phyloP scores from a whole-genome alignment of 1,140 invertebrate genomes.

The Psix sp. region DNA sequence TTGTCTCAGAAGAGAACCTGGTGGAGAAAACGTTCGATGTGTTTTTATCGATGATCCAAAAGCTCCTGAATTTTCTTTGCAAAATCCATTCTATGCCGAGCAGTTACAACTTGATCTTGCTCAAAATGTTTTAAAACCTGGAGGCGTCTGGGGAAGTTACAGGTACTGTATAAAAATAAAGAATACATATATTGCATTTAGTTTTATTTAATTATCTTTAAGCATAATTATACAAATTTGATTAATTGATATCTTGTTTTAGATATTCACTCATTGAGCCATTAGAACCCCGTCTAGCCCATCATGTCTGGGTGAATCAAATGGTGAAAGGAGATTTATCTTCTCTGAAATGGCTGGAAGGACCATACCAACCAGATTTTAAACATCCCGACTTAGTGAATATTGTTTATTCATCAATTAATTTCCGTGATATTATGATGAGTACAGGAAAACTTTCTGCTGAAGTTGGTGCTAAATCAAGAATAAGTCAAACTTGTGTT shows the following conservation, averaged over 20 bases:
- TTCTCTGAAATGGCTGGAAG: slow-evolving; percentile 89
- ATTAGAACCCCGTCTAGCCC: slow-evolving; percentile 70
- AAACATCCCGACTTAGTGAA: slow-evolving; percentile 73
- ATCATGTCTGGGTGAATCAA: slow-evolving; percentile 88
- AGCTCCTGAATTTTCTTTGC: slow-evolving; percentile 81
- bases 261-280: slow-evolving; percentile 81
- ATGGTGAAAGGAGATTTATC: slow-evolving; percentile 89
- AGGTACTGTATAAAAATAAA: slow-evolving; percentile 30
- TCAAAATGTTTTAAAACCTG: slow-evolving; percentile 84
- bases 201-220: too few species aligned
- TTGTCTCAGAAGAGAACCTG: slow-evolving; percentile 83
- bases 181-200: too few species aligned
- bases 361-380: slow-evolving; percentile 69
- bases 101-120: slow-evolving; percentile 85
- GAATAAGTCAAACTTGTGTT: slow-evolving; percentile 81
- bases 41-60: slow-evolving; percentile 82
- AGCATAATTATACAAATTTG: not conserved
- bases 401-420: slow-evolving; percentile 82
- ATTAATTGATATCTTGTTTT: not conserved
- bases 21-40: slow-evolving; percentile 80
- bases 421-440: slow-evolving; percentile 89
- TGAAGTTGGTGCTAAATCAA: slow-evolving; percentile 79
- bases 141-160: slow-evolving; percentile 87
- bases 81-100: slow-evolving; percentile 81
- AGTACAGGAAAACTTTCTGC: slow-evolving; percentile 84